Conservation (phyloP, 2,113 vertebrate genomes). For the Thomomys bottae region DNA sequence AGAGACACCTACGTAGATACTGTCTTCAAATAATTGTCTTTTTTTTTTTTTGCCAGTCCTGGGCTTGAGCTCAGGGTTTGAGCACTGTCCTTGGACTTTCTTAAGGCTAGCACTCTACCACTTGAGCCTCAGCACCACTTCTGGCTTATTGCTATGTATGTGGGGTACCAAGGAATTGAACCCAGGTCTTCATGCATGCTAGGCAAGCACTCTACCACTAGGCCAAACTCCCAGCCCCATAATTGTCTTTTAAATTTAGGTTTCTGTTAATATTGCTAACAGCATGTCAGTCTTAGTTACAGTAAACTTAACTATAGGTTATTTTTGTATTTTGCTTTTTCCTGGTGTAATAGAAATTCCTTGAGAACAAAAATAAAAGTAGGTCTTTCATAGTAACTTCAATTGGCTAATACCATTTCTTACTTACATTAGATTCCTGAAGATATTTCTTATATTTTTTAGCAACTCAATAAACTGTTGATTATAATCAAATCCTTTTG, state of each 20-base stretch:
- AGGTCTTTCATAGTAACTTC: background rate
- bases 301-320: background rate
- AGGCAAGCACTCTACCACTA: too few species aligned
- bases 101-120: too few species aligned
- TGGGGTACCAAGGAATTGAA: too few species aligned
- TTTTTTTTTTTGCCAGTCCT: too few species aligned
- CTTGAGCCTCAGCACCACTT: too few species aligned
- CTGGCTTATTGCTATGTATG: too few species aligned
- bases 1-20: background rate
- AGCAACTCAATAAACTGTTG: conserved; percentile 27
- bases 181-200: too few species aligned
- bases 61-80: too few species aligned
- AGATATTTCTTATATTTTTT: conserved; percentile 18
- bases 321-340: background rate
- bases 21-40: background rate
- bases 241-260: background rate
- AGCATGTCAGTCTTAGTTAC: background rate
- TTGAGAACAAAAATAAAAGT: conserved; percentile 39
- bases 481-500: conserved; percentile 1
- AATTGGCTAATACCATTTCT: background rate
- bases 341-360: background rate
- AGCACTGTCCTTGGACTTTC: too few species aligned
- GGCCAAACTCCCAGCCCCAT: too few species aligned
- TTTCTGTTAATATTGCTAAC: background rate
- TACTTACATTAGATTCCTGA: background rate